Conservation (phyloP, 2,113 vertebrate species). For the Channa argus region DNA sequence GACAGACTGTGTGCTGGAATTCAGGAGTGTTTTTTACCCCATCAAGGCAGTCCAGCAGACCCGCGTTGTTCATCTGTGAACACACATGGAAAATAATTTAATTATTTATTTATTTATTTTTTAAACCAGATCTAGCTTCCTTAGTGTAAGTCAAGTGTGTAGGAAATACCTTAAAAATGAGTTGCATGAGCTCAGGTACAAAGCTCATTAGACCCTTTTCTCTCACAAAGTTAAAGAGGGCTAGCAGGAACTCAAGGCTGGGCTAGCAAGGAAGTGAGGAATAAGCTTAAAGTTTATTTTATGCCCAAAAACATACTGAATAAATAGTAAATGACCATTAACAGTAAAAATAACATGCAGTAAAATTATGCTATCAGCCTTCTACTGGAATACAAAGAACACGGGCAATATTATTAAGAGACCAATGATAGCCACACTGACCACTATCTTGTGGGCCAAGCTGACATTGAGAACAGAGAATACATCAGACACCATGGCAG, state of each 20-base stretch:
- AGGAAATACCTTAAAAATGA: conserved; percentile 87
- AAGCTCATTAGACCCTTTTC: conserved; percentile 77
- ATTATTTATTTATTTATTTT: no score
- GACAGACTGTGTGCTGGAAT: conserved; percentile 76
- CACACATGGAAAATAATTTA: conserved; percentile 17
- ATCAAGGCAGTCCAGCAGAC: conserved; percentile 86
- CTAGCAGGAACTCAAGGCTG: conserved; percentile 83
- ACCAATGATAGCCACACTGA: conserved; percentile 75
- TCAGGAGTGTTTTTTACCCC: conserved; percentile 83
- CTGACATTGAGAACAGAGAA: conserved; percentile 84
- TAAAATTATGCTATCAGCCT: background rate
- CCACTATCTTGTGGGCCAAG: conserved; percentile 83
- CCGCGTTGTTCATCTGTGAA: conserved; percentile 84
- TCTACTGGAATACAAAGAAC: background rate
- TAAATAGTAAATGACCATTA: background rate
- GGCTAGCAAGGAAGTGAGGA: conserved; percentile 81
- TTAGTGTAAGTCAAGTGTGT: no score
- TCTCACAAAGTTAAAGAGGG: conserved; percentile 87
- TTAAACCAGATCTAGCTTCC: background rate
- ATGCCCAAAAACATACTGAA: background rate
- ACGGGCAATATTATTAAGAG: background rate
- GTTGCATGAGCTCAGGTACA: conserved; percentile 84
- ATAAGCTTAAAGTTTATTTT: background rate
- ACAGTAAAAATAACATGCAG: no score
- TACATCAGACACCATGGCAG: conserved; percentile 83